Evolutionary conservation across 2,797 vertebrate species (phyloP).

Genomic region (Threskiornis aethiopicus): DNA sequence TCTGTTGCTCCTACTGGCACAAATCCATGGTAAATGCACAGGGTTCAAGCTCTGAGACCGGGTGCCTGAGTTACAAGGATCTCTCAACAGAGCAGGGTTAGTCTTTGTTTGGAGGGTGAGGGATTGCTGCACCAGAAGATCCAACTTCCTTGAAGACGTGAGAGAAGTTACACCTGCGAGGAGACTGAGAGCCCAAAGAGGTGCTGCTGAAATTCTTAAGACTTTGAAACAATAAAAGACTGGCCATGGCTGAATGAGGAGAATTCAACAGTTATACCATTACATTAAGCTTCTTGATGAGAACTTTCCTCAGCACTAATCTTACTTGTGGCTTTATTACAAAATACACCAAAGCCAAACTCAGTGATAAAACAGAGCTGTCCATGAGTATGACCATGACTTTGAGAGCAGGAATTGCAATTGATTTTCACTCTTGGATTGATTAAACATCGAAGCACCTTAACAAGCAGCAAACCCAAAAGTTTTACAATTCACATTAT

Average conservation of each 20-base stretch:
- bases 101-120: neutral
- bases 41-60: neutral
- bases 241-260: fast-evolving
- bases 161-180: neutral
- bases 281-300: neutral
- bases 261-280: neutral
- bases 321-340: neutral
- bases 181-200: neutral
- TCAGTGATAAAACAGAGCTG: neutral
- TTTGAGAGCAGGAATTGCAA: neutral
- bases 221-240: neutral
- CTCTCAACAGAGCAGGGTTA: neutral
- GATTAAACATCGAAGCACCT: neutral
- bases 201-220: neutral
- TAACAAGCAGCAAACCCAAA: neutral
- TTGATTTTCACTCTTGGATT: neutral
- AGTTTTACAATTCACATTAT: neutral
- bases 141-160: neutral
- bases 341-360: neutral
- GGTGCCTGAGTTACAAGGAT: neutral
- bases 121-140: neutral
- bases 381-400: neutral
- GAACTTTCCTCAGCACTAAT: neutral
- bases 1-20: neutral
- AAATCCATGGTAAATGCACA: fast-evolving